Conservation (phyloP, 2,797 vertebrate species). For the Semaprochilodus insignis region DNA sequence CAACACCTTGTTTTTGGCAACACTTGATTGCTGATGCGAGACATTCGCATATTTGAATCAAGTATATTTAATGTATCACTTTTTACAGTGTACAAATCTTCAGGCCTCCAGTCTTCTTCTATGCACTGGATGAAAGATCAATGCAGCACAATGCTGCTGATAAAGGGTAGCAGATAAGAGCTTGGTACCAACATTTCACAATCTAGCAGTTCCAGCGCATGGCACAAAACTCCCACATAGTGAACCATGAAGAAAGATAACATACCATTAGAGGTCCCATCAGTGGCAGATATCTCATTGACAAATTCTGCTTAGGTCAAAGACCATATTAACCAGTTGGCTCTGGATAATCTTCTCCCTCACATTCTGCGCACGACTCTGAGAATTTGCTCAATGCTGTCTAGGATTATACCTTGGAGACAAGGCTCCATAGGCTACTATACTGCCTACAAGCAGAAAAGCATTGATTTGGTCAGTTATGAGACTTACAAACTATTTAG, state of each 20-base stretch:
- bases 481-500: too few species aligned
- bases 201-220: neutral
- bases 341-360: neutral
- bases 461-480: too few species aligned
- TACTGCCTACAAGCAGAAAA: too few species aligned
- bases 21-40: neutral
- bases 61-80: neutral
- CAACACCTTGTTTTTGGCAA: neutral
- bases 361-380: neutral
- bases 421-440: too few species aligned
- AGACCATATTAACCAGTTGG: neutral
- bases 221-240: neutral
- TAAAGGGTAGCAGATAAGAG: neutral
- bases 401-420: too few species aligned
- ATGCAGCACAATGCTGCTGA: conserved; percentile 2
- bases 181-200: neutral
- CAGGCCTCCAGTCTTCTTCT: neutral
- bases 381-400: neutral
- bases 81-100: neutral
- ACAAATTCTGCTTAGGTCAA: neutral
- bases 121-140: neutral
- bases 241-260: neutral
- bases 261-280: neutral
- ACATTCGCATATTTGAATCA: too few species aligned
- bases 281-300: neutral